Evolutionary conservation across 2,888 invertebrate genomes (phyloP).

Genomic region (Labia minor): DNA sequence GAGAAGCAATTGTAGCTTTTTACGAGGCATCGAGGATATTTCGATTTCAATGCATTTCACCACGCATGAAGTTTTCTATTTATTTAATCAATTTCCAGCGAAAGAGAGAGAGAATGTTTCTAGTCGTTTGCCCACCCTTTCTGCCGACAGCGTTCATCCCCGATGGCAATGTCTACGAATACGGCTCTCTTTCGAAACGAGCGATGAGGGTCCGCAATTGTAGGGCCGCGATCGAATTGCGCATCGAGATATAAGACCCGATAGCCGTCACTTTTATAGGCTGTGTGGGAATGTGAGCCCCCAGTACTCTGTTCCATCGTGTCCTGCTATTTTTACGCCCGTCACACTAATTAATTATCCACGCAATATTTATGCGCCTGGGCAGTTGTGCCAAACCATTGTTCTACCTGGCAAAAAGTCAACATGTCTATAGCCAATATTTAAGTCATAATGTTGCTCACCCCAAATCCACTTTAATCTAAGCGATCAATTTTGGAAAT

Average conservation of each 20-base stretch:
- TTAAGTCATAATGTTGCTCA: not conserved
- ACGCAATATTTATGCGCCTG: slow-evolving; percentile 9
- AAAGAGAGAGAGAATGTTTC: too few species aligned
- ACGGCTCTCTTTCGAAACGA: too few species aligned
- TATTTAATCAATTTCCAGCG: too few species aligned
- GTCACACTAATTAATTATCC: slow-evolving; percentile 1
- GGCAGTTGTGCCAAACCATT: not conserved
- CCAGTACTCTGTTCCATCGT: not conserved
- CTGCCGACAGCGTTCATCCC: too few species aligned
- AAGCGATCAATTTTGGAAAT: too few species aligned
- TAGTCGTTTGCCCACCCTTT: too few species aligned
- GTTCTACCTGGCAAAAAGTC: slow-evolving; percentile 8
- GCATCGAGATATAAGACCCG: slow-evolving; percentile 13
- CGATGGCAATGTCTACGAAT: too few species aligned
- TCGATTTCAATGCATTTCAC: too few species aligned
- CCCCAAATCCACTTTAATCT: not conserved
- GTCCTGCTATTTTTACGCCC: not conserved
- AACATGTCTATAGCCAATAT: not conserved
- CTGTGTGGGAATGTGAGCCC: not conserved
- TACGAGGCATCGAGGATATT: too few species aligned
- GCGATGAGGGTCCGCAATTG: not conserved
- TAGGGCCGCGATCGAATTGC: not conserved
- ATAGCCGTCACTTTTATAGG: not conserved
- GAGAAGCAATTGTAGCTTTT: too few species aligned
- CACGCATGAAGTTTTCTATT: too few species aligned